Evolutionary conservation across 2,797 vertebrate species (phyloP).

Genomic region (Lithobates pipiens): DNA sequence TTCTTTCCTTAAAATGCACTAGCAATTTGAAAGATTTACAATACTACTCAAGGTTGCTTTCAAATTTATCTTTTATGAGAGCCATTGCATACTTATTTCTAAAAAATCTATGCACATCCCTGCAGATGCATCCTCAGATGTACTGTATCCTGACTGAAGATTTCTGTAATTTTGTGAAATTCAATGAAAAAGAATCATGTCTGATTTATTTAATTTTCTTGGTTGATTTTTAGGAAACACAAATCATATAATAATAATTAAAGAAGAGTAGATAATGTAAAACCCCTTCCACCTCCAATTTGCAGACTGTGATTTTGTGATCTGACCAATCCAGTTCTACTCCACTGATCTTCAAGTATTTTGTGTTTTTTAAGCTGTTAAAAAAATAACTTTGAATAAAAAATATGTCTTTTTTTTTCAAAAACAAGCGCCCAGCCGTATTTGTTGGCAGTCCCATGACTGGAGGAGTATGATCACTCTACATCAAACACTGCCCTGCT

Average conservation of each 20-base stretch:
- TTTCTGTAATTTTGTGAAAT: background rate
- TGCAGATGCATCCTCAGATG: background rate
- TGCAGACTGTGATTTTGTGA: no score
- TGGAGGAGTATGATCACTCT: no score
- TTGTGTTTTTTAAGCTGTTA: no score
- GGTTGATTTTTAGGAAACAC: background rate
- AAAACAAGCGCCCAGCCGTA: no score
- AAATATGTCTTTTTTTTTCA: no score
- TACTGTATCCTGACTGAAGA: background rate
- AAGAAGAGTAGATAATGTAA: no score
- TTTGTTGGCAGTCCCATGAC: no score
- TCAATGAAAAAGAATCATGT: background rate
- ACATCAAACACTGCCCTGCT: no score
- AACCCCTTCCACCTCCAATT: no score
- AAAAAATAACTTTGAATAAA: no score
- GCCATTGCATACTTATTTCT: constrained; percentile 17
- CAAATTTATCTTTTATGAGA: constrained; percentile 33
- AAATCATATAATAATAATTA: background rate
- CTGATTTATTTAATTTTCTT: background rate
- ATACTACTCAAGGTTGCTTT: constrained; percentile 37
- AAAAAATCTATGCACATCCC: constrained; percentile 3
- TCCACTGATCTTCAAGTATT: no score
- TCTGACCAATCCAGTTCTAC: no score
- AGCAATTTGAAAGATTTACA: constrained; percentile 40
- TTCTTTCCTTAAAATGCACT: constrained; percentile 29